Percentiles rank a stretch among this genome's conserved stretches.
Evolutionary conservation across 2,888 invertebrate genomes (phyloP).

Genomic region (Galerucella calmariensis): DNA sequence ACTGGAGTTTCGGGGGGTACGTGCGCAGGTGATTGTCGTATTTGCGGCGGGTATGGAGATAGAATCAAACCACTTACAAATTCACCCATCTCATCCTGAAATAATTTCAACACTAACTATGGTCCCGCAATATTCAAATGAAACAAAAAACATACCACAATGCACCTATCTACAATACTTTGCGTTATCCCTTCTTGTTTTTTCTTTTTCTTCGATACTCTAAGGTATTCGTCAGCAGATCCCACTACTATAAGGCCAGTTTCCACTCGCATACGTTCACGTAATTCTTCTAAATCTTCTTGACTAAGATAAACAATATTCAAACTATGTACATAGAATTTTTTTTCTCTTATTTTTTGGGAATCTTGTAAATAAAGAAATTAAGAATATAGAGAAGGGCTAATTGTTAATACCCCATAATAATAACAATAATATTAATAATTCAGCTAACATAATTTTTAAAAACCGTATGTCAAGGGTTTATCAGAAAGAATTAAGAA

Average conservation of each 20-base stretch:
- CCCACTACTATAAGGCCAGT: constrained; percentile 82
- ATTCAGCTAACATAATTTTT: too few species aligned
- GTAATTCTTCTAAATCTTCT: constrained; percentile 81
- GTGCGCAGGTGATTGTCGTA: constrained; percentile 62
- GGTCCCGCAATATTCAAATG: too few species aligned
- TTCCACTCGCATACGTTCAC: constrained; percentile 81
- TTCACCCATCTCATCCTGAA: constrained; percentile 74
- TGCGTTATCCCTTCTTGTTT: constrained; percentile 82
- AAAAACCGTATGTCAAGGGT: too few species aligned
- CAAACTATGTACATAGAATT: background rate
- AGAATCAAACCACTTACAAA: constrained; percentile 71
- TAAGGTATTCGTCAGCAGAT: constrained; percentile 79
- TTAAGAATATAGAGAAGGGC: too few species aligned
- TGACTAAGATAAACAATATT: constrained; percentile 63
- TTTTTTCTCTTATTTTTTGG: too few species aligned
- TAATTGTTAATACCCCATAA: too few species aligned
- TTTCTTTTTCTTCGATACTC: constrained; percentile 77
- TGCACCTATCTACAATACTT: constrained; percentile 80
- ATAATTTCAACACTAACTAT: constrained; percentile 25
- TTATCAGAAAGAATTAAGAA: too few species aligned
- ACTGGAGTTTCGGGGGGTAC: constrained; percentile 49
- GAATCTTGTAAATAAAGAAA: too few species aligned
- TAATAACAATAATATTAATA: too few species aligned
- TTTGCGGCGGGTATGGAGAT: constrained; percentile 70
- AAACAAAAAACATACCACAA: constrained; percentile 68